Conservation (phyloP, 2,888 invertebrate species). For the Oscheius sp. region DNA sequence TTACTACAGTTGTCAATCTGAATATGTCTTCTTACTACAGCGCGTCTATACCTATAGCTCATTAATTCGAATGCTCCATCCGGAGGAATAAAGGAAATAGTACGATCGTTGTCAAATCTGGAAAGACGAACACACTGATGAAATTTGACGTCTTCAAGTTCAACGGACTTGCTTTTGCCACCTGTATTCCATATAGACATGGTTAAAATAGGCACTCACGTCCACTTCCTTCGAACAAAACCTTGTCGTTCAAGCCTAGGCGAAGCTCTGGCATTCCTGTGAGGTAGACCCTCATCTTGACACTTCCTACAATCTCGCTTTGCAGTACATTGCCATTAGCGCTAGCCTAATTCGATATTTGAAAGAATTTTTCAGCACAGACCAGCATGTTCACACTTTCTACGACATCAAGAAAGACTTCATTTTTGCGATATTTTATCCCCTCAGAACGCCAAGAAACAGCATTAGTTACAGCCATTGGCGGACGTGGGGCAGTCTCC, state of each 20-base stretch:
- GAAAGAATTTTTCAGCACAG: too few relatives aligned
- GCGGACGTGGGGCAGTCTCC: constrained; percentile 91
- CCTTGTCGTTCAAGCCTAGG: constrained; percentile 93
- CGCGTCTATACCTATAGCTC: constrained; percentile 46
- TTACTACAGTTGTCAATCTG: constrained; percentile 75
- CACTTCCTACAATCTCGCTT: constrained; percentile 96
- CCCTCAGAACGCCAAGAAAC: constrained; percentile 98
- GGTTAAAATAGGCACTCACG: constrained; percentile 71
- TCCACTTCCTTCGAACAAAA: constrained; percentile 95
- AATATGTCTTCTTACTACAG: background rate
- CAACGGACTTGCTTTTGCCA: constrained; percentile 86
- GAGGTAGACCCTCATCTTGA: constrained; percentile 97
- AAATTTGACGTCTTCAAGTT: constrained; percentile 96
- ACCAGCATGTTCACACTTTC: constrained; percentile 92
- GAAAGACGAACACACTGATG: constrained; percentile 97
- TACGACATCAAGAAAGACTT: constrained; percentile 97
- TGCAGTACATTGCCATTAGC: constrained; percentile 94
- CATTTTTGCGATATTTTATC: constrained; percentile 97
- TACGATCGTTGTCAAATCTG: constrained; percentile 95
- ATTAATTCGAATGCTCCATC: constrained; percentile 99
- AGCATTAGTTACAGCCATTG: constrained; percentile 98
- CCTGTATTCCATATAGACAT: constrained; percentile 19
- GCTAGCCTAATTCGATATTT: constrained; percentile 78
- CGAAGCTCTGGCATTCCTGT: constrained; percentile 98
- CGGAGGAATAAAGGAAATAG: constrained; percentile 90